Evolutionary conservation across 2,888 invertebrate genomes (phyloP), one percentile per base, ranked within the genome.

Genomic region (Chymomyza fuscimana): DNA sequence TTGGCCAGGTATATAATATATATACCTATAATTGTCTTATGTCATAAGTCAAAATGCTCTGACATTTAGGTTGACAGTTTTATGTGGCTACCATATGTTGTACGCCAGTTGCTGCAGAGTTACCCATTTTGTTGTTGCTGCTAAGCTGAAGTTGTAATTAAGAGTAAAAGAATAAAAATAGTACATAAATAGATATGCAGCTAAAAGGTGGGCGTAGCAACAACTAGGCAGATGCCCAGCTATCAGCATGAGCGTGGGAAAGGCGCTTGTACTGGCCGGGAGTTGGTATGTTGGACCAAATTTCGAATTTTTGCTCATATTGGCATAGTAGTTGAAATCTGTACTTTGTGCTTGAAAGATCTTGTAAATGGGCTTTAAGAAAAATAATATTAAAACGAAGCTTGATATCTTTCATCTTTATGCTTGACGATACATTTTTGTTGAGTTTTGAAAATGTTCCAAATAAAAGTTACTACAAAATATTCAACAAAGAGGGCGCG

Each of bases 11-110:
- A 46, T 32, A 32, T 32, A 32, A 32, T 7, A 46, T 10, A 10
- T 10, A 46, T 46, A 46, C 40, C 76, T 76, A 63, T 75, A 75
- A 73, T 82, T 80, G 78, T 73, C 82, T 77, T 87, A 88, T 88
- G 84, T 87, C 88, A 88, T 88, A 87, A 85, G 88, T 82, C 82
- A 86, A 74, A 71, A 64, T 74, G 70, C 75, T 71, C 69, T 76
- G 74, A 74, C 78, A 78, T 78, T 77, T 78, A 69, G 65, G 77
- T 78, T 77, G 77, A 77, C 77, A 77, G 77, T 77, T 80, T 72
- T 84, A 83, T 79, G 73, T 76, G 63, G 61, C 67, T 62, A 36
- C 56, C 32, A n/a, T 32, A 59, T 67, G 67, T 62, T 62, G 59
- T 29, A 15, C 36, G n/a, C 12, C 40, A 52, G 52, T 22, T 12